These are phyloP conservation scores for Andrena camellia DNA, from an alignment of 2,888 invertebrate species.

Conservation along the genomic window DNA sequence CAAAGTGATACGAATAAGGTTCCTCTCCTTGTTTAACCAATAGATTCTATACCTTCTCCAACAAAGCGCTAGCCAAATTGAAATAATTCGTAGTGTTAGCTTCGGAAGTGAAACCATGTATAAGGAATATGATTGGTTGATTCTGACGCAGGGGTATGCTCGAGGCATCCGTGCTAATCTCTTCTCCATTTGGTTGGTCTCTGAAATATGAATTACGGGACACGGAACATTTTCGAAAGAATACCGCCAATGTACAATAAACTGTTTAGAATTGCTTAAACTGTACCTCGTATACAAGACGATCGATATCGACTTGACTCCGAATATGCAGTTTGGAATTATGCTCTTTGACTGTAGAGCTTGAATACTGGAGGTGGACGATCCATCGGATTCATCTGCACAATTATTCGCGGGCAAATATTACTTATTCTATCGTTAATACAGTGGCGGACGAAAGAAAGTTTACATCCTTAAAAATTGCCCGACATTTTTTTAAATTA, in stretches of 20 bases:
- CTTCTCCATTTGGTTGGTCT: background rate
- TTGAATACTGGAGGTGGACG: background rate
- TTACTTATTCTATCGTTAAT: too few relatives aligned
- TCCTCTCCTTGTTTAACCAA: background rate
- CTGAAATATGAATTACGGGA: background rate
- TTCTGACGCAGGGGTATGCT: background rate
- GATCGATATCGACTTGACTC: slow-evolving; percentile 22
- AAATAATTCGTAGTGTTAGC: slow-evolving; percentile 32
- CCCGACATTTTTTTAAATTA: too few relatives aligned
- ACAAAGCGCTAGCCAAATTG: background rate
- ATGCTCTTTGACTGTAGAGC: background rate
- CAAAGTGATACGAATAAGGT: background rate
- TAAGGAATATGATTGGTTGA: background rate
- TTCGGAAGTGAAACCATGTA: slow-evolving; percentile 47
- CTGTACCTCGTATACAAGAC: slow-evolving; percentile 30
- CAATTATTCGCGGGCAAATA: too few relatives aligned
- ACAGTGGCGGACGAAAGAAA: too few relatives aligned
- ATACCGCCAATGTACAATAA: background rate
- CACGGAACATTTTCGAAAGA: too few relatives aligned
- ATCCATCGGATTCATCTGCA: too few relatives aligned
- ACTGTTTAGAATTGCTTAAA: background rate
- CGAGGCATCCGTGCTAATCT: background rate
- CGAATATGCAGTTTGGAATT: slow-evolving; percentile 41
- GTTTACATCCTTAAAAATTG: too few relatives aligned
- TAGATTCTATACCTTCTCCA: slow-evolving; percentile 9